Evolutionary conservation across 2,797 vertebrate species (phyloP), one percentile per base, ranked within the genome.

Genomic region (Aphelocoma californica): DNA sequence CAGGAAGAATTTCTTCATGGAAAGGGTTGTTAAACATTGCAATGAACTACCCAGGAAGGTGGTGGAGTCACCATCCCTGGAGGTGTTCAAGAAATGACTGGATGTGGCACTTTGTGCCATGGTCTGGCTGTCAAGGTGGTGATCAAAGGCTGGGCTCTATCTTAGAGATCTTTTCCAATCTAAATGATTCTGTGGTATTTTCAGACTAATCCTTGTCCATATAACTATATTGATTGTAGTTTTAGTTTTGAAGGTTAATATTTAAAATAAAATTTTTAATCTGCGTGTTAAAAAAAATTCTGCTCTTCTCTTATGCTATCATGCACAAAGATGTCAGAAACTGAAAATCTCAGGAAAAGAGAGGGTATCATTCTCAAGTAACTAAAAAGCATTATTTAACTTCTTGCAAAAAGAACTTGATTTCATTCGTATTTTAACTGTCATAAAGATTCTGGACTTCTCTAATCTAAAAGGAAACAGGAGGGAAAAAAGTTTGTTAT

Each of bases 211-310:
- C 6, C 6, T 3, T 54, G 11, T 29, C 51, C 58, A 31, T 26
- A 3, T 14, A 85, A 66, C 31, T 65, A 56, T 12, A 74, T 0
- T 3, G 31, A 50, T 12, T 1, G 20, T 3, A 51, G 20, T 2
- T 79, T 60, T 28, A 73, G 13, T 66, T 89, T 80, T 73, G 10
- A 85, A 91, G 4, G 17, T 45, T 53, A 54, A 48, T 69, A 60
- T 61, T 89, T 42, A 32, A 67, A 85, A 93, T 9, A 5, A 45
- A 54, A 8, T 38, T 77, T 65, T 23, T 18, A 74, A 81, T 38
- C 36, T 34, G 36, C 3, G 10, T 0, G 1, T n/a, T 28, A 67
- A 57, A 79, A 53, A 72, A 38, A 23, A 9, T 0, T 20, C 9
- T 44, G 45, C 25, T 90, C 28, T 73, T 80, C 51, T 83, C 17